A percentile compares a stretch with the other conserved stretches of the same genome.
phyloP scores from a whole-genome alignment of 2,113 vertebrate species.

The Thamnophis sirtalis region DNA sequence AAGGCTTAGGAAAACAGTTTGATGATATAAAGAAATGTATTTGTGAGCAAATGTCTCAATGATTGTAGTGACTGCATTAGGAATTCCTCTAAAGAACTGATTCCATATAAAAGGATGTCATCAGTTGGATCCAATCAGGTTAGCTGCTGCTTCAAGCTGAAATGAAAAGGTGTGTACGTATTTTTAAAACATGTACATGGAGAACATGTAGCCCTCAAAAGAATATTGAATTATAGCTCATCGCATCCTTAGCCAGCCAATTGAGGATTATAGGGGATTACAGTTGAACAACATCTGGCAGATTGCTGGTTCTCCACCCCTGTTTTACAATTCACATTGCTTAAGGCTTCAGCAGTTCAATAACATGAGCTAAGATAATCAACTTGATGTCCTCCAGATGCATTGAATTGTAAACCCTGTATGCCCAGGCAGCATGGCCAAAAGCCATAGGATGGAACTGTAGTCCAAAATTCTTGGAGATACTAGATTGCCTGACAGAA shows the following conservation, averaged over 20 bases:
- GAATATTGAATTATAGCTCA: background rate
- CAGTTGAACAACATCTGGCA: background rate
- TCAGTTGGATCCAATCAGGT: background rate
- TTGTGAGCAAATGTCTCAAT: background rate
- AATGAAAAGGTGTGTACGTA: background rate
- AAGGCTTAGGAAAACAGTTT: background rate
- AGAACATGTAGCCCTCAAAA: background rate
- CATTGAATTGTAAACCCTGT: background rate
- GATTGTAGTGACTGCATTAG: background rate
- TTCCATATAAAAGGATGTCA: background rate
- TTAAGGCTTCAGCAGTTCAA: background rate
- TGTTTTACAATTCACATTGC: background rate
- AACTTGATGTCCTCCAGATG: background rate
- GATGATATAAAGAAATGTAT: background rate
- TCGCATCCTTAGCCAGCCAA: background rate
- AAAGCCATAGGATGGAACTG: background rate
- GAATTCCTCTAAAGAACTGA: background rate
- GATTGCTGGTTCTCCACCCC: background rate
- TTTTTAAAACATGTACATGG: background rate
- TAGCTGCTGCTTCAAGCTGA: background rate
- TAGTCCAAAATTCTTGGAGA: background rate
- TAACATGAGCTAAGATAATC: background rate
- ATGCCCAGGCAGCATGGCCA: background rate
- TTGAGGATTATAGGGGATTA: background rate
- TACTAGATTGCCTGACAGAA: background rate